Conservation (phyloP, 2,888 invertebrate species). For the Willowsia nigromaculata region DNA sequence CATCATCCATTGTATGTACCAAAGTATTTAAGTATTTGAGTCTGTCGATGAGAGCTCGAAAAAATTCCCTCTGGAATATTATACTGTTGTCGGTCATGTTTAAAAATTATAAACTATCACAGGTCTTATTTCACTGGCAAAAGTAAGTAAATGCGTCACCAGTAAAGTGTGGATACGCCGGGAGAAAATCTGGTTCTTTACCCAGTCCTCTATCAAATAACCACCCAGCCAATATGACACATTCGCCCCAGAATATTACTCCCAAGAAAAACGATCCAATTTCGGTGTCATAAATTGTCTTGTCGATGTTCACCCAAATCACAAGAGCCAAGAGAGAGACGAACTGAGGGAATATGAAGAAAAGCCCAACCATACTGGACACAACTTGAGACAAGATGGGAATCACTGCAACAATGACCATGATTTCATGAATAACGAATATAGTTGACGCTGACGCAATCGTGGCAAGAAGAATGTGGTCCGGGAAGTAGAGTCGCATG, state of each 20-base stretch:
- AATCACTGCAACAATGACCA: slow-evolving; percentile 69
- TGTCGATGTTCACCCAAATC: slow-evolving; percentile 77
- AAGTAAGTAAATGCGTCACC: slow-evolving; percentile 69
- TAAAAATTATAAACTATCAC: too few species aligned
- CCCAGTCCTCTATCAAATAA: slow-evolving; percentile 71
- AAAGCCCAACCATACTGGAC: slow-evolving; percentile 54
- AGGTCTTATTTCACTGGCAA: slow-evolving; percentile 44
- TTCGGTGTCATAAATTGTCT: slow-evolving; percentile 72
- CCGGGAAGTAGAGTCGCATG: slow-evolving; percentile 60
- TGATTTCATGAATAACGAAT: slow-evolving; percentile 70
- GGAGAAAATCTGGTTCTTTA: slow-evolving; percentile 75
- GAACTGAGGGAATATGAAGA: slow-evolving; percentile 78
- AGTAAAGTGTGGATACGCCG: slow-evolving; percentile 77
- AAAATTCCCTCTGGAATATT: too few species aligned
- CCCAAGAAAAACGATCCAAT: slow-evolving; percentile 76
- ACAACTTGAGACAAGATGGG: slow-evolving; percentile 27
- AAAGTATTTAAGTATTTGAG: too few species aligned
- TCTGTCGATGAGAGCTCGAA: too few species aligned
- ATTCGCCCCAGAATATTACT: slow-evolving; percentile 68
- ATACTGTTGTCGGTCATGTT: too few species aligned
- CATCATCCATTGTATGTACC: too few species aligned
- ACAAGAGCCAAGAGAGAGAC: slow-evolving; percentile 71
- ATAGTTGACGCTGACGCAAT: slow-evolving; percentile 58
- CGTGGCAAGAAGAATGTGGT: slow-evolving; percentile 41
- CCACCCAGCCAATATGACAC: slow-evolving; percentile 68